Base-by-base conservation (phyloP, 1,140 invertebrate species). In the Thaumatotibia leucotreta region DNA sequence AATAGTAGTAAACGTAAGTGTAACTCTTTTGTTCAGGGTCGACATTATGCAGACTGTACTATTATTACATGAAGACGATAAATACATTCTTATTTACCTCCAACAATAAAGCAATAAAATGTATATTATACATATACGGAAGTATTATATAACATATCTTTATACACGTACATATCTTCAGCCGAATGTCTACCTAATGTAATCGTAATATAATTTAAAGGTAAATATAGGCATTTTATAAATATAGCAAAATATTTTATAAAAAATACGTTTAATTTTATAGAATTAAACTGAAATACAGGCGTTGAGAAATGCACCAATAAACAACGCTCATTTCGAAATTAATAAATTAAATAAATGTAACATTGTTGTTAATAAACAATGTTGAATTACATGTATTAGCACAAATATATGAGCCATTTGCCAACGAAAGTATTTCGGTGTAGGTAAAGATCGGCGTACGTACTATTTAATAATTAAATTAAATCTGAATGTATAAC, bases 211-310 rank as follows among this genome's bases (percentile, higher is more conserved):
- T 58, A 31, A 58, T 58, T 58, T 58, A 58, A 58, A 58, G 24
- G 14, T 58, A 52, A n/a, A 52, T 52, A 58, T 58, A 58, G 24
- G 52, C 52, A 58, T 31, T 58, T 58, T 58, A 58, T 58, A 58
- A 58, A 58, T 58, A 58, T 31, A 58, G 52, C 52, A 58, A 58
- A 45, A 58, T 58, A 58, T 58, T 58, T 58, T 58, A 58, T 58
- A 58, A 58, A 54, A n/a, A 58, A 58, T 58, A 58, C 23, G 24
- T 58, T 58, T 58, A 58, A 58, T 58, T 58, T 58, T 58, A 54
- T 54, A 58, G 52, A 58, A n/a, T 58, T 58, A 58, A 58, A 27
- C 52, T 58, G 52, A 58, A 58, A 58, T 58, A 31, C 52, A 27
- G 52, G 52, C 52, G 20, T 58, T 58, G 52, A 58, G 24, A 27